Conservation (phyloP, 2,888 invertebrate genomes). For the Drosophila rubida region DNA sequence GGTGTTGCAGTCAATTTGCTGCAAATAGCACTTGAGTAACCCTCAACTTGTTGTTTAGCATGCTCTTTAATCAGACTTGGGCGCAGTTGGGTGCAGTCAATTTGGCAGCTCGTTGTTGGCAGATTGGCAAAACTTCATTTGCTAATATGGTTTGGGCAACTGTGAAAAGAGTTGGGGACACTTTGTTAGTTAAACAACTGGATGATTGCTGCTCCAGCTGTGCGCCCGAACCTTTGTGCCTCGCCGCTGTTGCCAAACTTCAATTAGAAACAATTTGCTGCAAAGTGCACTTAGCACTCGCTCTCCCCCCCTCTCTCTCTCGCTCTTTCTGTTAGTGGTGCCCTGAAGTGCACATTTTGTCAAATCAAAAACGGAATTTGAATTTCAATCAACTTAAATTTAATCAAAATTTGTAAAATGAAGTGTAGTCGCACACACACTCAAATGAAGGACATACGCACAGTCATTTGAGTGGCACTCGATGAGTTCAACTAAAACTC, state of each 20-base stretch:
- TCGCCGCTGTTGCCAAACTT: conserved; percentile 33
- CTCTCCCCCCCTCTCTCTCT: background rate
- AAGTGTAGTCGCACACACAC: conserved; percentile 43
- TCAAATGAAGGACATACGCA: conserved; percentile 4
- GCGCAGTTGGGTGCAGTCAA: background rate
- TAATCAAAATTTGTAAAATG: conserved; percentile 74
- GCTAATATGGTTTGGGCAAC: conserved; percentile 9
- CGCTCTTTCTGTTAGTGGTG: background rate
- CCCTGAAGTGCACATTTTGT: conserved; percentile 61
- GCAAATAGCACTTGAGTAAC: background rate
- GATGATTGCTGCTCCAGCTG: conserved; percentile 31
- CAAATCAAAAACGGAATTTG: conserved; percentile 73
- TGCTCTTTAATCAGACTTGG: background rate
- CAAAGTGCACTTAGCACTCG: conserved; percentile 59
- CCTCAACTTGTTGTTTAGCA: background rate
- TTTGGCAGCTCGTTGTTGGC: conserved; percentile 4
- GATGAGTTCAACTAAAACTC: conserved; percentile 47
- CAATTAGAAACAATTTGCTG: conserved; percentile 65
- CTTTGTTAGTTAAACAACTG: conserved; percentile 20
- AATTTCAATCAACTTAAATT: conserved; percentile 77
- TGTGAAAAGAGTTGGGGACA: no score
- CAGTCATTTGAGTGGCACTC: conserved; percentile 40
- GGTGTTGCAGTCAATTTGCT: background rate
- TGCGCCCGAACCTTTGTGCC: conserved; percentile 18
- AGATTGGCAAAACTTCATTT: conserved; percentile 14